A percentile compares a stretch with the other conserved stretches of the same genome.
Conservation (phyloP, 2,113 vertebrate genomes). For the Aegithalos caudatus region DNA sequence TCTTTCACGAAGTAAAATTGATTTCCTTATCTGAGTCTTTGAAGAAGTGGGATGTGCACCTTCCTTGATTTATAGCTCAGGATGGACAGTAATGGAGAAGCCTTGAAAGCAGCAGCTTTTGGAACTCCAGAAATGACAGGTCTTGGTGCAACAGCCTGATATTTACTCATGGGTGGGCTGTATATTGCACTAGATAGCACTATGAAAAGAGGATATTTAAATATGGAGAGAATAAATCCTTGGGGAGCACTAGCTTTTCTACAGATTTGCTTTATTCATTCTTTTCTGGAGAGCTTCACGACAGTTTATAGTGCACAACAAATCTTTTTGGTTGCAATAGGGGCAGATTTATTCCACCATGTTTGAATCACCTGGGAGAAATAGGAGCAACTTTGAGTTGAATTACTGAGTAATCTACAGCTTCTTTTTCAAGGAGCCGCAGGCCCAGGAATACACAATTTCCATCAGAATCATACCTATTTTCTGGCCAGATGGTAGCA, state of each 20-base stretch:
- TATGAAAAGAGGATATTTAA: background rate
- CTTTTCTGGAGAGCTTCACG: background rate
- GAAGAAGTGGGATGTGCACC: background rate
- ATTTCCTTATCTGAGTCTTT: constrained; percentile 22
- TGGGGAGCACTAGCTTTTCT: background rate
- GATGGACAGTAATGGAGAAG: background rate
- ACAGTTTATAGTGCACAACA: background rate
- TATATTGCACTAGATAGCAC: background rate
- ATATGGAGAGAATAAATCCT: background rate
- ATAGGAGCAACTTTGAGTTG: background rate
- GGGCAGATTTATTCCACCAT: background rate
- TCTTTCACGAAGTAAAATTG: constrained; percentile 34
- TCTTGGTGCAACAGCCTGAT: background rate
- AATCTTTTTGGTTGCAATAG: background rate
- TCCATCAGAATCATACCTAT: background rate
- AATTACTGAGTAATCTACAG: background rate
- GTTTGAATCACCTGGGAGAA: background rate
- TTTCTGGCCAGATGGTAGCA: background rate
- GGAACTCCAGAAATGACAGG: background rate
- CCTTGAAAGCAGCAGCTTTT: background rate
- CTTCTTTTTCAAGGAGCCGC: background rate
- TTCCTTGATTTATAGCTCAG: background rate
- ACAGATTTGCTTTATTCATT: background rate
- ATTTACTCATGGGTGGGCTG: background rate
- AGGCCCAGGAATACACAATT: background rate